These are phyloP conservation scores for Anhinga rufa DNA, from an alignment of 2,113 vertebrate species.

Conservation along the genomic window DNA sequence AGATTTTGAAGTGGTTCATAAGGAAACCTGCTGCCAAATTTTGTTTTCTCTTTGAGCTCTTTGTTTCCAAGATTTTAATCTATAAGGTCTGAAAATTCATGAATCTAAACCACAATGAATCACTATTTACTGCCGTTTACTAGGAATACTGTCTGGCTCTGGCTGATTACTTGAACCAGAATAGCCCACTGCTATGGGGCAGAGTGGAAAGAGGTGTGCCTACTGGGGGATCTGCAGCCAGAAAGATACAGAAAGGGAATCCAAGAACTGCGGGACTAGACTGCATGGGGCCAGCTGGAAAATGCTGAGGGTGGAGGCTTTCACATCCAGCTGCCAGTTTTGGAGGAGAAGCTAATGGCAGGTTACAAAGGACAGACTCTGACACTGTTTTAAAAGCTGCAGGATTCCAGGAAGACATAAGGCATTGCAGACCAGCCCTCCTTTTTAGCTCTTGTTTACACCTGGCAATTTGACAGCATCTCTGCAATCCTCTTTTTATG, in stretches of 20 bases:
- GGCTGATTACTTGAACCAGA: background rate
- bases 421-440: background rate
- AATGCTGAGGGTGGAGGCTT: background rate
- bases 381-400: background rate
- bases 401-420: background rate
- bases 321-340: background rate
- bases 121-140: background rate
- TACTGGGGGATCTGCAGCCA: background rate
- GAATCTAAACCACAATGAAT: background rate
- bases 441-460: background rate
- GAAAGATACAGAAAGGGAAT: background rate
- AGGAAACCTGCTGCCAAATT: background rate
- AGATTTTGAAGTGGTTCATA: background rate
- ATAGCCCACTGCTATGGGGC: background rate
- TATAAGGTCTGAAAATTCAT: background rate
- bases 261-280: background rate
- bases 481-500: background rate
- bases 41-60: background rate
- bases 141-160: background rate
- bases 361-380: background rate
- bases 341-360: background rate
- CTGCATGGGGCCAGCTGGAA: background rate
- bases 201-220: background rate
- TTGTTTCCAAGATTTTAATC: conserved; percentile 16
- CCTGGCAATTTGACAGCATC: background rate